phyloP scores from a whole-genome alignment of 2,888 invertebrate species.

The Tuta absoluta region DNA sequence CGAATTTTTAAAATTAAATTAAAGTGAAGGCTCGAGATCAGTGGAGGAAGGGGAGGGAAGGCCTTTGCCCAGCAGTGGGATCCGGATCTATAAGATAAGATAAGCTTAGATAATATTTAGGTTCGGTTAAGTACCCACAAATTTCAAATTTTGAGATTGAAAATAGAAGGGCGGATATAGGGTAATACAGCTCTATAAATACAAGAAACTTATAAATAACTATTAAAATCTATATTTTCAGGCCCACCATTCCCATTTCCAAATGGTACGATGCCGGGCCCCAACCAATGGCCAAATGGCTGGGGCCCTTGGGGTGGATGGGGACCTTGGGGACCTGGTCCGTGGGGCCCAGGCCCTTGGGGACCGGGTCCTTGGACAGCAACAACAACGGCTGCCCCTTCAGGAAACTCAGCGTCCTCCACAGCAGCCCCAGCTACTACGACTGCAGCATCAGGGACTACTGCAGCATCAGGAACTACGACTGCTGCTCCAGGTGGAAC shows the following conservation, averaged over 20 bases:
- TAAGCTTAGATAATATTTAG: too few species aligned
- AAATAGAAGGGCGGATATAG: too few species aligned
- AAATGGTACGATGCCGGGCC: slow-evolving; percentile 1
- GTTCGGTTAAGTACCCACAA: too few species aligned
- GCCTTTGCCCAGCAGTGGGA: too few species aligned
- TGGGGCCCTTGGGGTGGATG: background rate
- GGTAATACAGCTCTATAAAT: background rate
- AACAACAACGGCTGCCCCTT: slow-evolving; percentile 31
- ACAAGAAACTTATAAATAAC: background rate
- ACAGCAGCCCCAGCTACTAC: slow-evolving; percentile 35
- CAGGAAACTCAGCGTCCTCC: slow-evolving; percentile 33
- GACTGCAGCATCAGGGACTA: slow-evolving; percentile 35
- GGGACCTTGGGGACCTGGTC: background rate
- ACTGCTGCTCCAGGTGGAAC: slow-evolving; percentile 31
- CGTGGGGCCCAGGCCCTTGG: background rate
- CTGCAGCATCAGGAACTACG: slow-evolving; percentile 35
- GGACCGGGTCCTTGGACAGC: slow-evolving; percentile 17
- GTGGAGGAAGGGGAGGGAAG: too few species aligned
- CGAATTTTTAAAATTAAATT: too few species aligned
- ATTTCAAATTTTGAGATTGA: too few species aligned
- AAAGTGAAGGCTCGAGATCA: too few species aligned
- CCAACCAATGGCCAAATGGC: slow-evolving; percentile 5
- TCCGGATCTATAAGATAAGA: too few species aligned
- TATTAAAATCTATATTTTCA: background rate
- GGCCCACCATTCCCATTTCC: background rate